Base-by-base conservation (phyloP, 2,113 vertebrate species). In the Gymnorhina tibicen region DNA sequence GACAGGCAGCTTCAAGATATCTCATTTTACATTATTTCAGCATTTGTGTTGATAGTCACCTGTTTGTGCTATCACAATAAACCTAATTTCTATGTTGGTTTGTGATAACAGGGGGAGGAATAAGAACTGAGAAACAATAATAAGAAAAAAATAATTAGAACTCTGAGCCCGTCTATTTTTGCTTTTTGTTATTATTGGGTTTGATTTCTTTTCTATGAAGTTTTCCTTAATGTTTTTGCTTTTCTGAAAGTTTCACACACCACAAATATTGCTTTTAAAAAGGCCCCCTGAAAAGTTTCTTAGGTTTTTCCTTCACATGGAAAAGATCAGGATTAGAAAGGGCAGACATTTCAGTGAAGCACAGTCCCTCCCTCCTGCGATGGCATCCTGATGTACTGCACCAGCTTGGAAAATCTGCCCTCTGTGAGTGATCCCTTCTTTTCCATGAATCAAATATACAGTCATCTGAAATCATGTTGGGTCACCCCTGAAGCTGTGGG, bases 341-440 rank as follows among this genome's bases (percentile, higher is more conserved):
- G 24, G 7, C 30, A 64, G 37, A 10, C 9, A 32, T 35, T 6
- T 37, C 11, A 2, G 7, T 13, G 30, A 77, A 59, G 14, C 23
- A 44, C 32, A 52, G 18, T 42, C 11, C 16, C 13, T 70, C 35
- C 6, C 21, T 75, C 14, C 19, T 46, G 32, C 0, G 0, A 14
- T 8, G 14, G 9, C 23, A 35, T 11, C 6, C 23, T 63, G 14
- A 39, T 9, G 5, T 23, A 20, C 17, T 63, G 7, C 8, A 19
- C 52, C 1, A 7, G 19, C 9, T 47, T 3, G 2, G 39, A 81
- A 37, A 21, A 69, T 20, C n/a, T 89, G 24, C 33, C 39, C 32
- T 4, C 9, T 47, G 26, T 56, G 59, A 64, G 28, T 1, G 3
- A 60, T 9, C 17, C 23, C 19, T n/a, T 89, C 62, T 63, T 75